phyloP scores from a whole-genome alignment of 2,888 invertebrate genomes.

The Teinopalpus imperialis region DNA sequence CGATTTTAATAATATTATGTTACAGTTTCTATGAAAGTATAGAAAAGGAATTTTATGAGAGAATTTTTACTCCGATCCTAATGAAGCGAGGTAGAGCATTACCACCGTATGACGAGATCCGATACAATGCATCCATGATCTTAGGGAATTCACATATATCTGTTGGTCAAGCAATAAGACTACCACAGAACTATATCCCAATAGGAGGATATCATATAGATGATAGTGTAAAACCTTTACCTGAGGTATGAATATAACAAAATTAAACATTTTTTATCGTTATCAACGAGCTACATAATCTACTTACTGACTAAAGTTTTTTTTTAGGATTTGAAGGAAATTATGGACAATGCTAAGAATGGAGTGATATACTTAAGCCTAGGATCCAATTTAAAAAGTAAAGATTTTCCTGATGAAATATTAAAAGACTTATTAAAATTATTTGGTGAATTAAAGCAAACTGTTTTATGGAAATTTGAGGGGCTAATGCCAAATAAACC shows the following conservation, averaged over 20 bases:
- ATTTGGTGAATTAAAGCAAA: conserved; percentile 61
- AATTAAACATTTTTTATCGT: too few species aligned
- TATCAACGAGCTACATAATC: not conserved
- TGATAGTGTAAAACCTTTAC: conserved; percentile 43
- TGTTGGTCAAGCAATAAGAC: conserved; percentile 36
- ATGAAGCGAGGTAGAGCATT: conserved; percentile 38
- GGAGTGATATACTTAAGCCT: conserved; percentile 73
- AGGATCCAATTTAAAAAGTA: conserved; percentile 61
- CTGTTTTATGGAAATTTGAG: conserved; percentile 72
- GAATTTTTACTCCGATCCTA: conserved; percentile 1
- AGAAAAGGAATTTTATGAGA: not conserved
- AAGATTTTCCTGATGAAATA: conserved; percentile 46
- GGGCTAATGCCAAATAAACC: conserved; percentile 37
- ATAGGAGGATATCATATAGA: conserved; percentile 60
- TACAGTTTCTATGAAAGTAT: not conserved
- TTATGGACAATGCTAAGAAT: conserved; percentile 55
- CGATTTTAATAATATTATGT: too few species aligned
- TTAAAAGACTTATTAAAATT: conserved; percentile 48
- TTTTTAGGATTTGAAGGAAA: conserved; percentile 52
- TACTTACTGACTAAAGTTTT: not conserved
- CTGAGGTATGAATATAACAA: conserved; percentile 40
- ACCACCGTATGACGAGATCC: conserved; percentile 42
- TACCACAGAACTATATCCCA: conserved; percentile 52
- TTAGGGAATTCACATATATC: conserved; percentile 57
- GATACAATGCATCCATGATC: conserved; percentile 51